Base-by-base conservation (phyloP, 2,113 vertebrate genomes). In the Triplophysa rosa region DNA sequence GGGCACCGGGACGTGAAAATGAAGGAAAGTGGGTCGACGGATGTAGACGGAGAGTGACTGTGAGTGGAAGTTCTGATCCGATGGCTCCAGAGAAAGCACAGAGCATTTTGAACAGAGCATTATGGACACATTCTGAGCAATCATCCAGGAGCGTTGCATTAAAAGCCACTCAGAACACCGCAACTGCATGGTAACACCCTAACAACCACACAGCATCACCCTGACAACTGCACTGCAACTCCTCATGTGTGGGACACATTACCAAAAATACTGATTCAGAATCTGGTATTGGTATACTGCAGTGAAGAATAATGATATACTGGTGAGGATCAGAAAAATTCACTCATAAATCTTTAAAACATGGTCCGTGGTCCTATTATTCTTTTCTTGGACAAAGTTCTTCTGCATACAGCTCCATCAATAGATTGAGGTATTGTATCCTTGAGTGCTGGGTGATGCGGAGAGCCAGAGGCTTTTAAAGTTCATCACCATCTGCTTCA, bases 401-500 rank as follows among this genome's bases (percentile, higher is more conserved):
- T 33, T 47, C 24, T 54, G 67, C 68, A 58, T 52, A 58, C 33
- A 37, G 66, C 42, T 49, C 24, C 70, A 45, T 19, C n/a, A 54
- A 13, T 40, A 67, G 75, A 79, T 67, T 56, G 37, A 72, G 19
- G 76, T 59, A 67, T 58, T 29, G 62, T 37, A 71, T 59, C 70
- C 45, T 1, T 21, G 62, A 37, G 45, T 70, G 69, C 17, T 21
- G 54, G 33, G 62, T 23, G 19, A 33, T 56, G 52, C 24, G 70
- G 56, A 81, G 24, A 68, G 33, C 23, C 52, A 62, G 62, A 52
- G 77, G 67, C 77, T 63, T 67, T 29, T 26, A 80, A 80, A 83
- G 83, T 86, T 83, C 79, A 86, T 47, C 49, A 73, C 67, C 81
- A 83, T 87, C 84, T 84, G 81, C 77, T 84, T 79, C 75, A 75